Base-by-base conservation (phyloP, 2,888 invertebrate species). In the Hemicrepidius hirtus region DNA sequence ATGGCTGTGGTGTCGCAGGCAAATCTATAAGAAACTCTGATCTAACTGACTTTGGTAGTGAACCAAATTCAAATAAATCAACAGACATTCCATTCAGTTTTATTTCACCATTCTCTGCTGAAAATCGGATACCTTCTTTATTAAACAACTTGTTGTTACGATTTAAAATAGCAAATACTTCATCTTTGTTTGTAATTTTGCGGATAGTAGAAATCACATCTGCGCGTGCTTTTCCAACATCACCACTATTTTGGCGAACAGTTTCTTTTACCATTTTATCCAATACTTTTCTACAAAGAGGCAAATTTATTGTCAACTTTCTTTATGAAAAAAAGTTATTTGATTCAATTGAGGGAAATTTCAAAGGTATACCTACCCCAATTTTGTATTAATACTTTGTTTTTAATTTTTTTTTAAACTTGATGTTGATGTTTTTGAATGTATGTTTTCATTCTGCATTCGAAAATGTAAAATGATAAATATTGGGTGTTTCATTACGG, bases 231-330 rank as follows among this genome's bases (percentile, higher is more conserved):
- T 78, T 76, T 5, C 49, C 59, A 0, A 87, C 80, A 6, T 86
- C 78, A 21, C 90, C 89, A 35, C 82, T 75, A 77, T 88, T 87
- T 0, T 87, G 81, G 37, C 88, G 82, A 16, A 90, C 84, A 0
- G 90, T 88, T 79, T 90, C 89, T 0, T 89, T 90, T 79, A 88
- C 85, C 77, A 90, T 81, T 82, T 90, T 90, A 79, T 89, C 88
- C 78, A 90, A 90, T 64, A 89, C 89, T 88, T 88, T 90, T 76
- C 91, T 90, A 71, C n/a, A 32, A 64, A 53, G 18, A 32, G 9
- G 9, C 3, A 32, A 12, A n/a, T n/a, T n/a, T n/a, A 13, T 73
- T 59, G 4, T 12, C 12, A 37, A 3, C 10, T 37, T 13, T 13
- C 1, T 13, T 40, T 13, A 1, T 41, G 20, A 49, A 3, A 44